Conservation (phyloP, 2,113 vertebrate genomes). For the Stegostoma tigrinum region DNA sequence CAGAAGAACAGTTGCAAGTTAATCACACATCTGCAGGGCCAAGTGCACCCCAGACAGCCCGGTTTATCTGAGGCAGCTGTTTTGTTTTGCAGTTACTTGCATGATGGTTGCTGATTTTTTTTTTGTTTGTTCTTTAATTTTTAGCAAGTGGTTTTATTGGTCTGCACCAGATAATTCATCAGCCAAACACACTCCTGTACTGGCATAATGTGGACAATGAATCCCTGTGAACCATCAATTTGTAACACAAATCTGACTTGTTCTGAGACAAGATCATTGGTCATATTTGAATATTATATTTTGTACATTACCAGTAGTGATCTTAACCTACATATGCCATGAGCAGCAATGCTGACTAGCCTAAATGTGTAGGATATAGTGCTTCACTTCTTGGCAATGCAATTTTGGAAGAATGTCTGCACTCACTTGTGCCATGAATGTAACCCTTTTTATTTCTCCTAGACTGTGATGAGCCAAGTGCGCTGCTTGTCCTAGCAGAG, state of each 20-base stretch:
- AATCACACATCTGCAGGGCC: not conserved
- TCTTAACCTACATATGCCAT: not conserved
- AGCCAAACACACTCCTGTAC: not conserved
- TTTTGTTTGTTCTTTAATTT: not conserved
- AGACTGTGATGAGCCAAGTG: slow-evolving; percentile 75
- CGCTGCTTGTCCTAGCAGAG: slow-evolving; percentile 87
- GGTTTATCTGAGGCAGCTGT: not conserved
- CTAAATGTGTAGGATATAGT: not conserved
- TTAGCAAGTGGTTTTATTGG: not conserved
- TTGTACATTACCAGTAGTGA: not conserved
- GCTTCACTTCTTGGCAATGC: not conserved
- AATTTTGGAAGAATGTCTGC: not conserved
- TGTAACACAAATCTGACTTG: not conserved
- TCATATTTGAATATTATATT: not conserved
- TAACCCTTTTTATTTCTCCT: slow-evolving; percentile 16
- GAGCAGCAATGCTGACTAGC: not conserved
- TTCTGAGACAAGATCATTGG: not conserved
- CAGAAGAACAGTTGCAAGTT: not conserved
- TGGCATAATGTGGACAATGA: not conserved
- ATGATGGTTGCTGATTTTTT: not conserved
- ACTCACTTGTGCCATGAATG: not conserved
- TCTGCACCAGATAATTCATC: not conserved
- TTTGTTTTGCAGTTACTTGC: not conserved
- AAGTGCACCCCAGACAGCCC: not conserved
- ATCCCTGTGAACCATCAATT: not conserved